Base-by-base conservation (phyloP, 2,888 invertebrate genomes). In the Galeruca laticollis region DNA sequence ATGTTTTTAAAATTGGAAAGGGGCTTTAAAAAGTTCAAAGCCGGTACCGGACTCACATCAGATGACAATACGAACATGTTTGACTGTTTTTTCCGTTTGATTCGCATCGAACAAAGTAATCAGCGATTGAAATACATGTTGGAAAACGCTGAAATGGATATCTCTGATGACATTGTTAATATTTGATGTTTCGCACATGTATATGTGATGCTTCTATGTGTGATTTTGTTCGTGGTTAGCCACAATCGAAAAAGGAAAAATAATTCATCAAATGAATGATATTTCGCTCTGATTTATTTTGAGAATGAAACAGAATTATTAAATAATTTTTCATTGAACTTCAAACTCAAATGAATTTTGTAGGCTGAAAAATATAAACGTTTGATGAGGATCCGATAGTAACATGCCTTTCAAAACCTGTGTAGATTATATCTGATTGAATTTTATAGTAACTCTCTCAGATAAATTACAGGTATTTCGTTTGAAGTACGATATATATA, bases 51-150 rank as follows among this genome's bases (percentile, higher is more conserved):
- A 26, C 26, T 52, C 63, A 18, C 18, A 63, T 57, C 65, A 59
- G 21, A 65, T 57, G 59, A 66, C 66, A 66, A 66, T 35, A 51
- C 51, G 18, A 18, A 59, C 37, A 47, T 35, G 59, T 66, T 66
- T 66, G 66, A 49, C 31, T 66, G 66, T 66, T 66, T 66, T 66
- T 66, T 66, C 49, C 66, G 54, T 66, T 59, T 60, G 66, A 66
- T 66, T 59, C 59, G 15, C 59, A 66, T 66, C 59, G 66, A 66
- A 66, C 66, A 66, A 66, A 66, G 66, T 66, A 66, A 66, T 66
- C 66, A 66, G 37, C 66, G 59, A 59, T 66, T 59, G 59, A 60
- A 66, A 66, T 60, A 66, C 66, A 59, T 56, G 66, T 66, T 59
- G 51, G 59, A 66, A 66, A 59, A 59, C 59, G 59, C 49, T 37